Evolutionary conservation across 1,140 invertebrate genomes (phyloP).

Genomic region (Portunus trituberculatus): DNA sequence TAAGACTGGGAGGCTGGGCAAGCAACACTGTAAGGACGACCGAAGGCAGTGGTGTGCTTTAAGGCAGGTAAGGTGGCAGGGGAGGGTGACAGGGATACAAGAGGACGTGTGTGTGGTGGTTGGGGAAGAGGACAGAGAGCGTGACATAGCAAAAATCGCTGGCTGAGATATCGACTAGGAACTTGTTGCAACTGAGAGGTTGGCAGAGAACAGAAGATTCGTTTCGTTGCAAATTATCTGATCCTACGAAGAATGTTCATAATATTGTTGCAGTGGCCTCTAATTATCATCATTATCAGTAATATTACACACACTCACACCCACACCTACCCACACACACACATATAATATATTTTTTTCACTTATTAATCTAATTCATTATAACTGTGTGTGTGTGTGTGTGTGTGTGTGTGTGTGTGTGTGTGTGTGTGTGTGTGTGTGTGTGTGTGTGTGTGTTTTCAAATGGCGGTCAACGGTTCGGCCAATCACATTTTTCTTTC

Average conservation of each 20-base stretch:
- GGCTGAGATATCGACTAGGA: neutral
- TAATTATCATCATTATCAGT: no score
- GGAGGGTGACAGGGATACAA: neutral
- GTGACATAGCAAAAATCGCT: constrained; percentile 7
- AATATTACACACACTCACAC: no score
- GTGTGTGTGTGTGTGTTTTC: neutral
- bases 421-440: constrained; percentile 9
- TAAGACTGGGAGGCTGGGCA: neutral
- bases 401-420: neutral
- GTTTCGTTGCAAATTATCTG: neutral
- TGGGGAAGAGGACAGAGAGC: neutral
- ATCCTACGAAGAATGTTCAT: neutral
- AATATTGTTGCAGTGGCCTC: neutral
- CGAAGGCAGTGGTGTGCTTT: neutral
- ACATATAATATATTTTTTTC: no score
- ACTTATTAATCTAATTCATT: neutral
- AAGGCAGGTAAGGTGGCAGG: neutral
- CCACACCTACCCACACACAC: no score
- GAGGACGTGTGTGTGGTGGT: no score
- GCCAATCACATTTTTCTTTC: neutral
- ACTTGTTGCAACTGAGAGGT: neutral
- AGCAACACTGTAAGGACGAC: neutral
- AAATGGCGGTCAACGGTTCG: neutral
- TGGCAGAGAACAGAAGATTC: constrained; percentile 7
- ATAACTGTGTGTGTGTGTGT: no score